Evolutionary conservation across 2,888 invertebrate species (phyloP), one percentile per base, ranked within the genome.

Genomic region (Caenorhabditis becei): DNA sequence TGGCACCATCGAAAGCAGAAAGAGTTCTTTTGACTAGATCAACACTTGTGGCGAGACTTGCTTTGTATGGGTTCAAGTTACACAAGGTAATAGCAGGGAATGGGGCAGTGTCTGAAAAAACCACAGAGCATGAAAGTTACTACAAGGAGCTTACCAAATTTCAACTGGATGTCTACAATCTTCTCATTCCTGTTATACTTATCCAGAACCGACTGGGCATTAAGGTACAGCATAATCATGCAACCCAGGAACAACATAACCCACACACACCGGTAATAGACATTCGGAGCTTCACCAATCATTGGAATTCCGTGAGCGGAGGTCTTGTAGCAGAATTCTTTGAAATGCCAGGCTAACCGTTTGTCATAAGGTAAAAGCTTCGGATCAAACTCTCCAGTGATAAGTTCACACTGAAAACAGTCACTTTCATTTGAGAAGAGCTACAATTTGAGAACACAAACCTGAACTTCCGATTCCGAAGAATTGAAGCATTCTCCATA

Each of bases 31-130:
- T 85, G 4, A 90, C 87, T 11, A 89, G 62, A 49, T 88, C 88
- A 14, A 90, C 88, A 62, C 83, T 85, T 3, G 83, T 86, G 16
- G 89, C 89, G n/a, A 87, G 61, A 54, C 87, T 87, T 2, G 87
- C 86, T 83, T 89, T 90, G 82, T 90, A 90, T 2, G 90, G 90
- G 75, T 90, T 90, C 66, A 90, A 72, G 67, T 90, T 90, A 65
- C 90, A 90, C 4, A 90, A 35, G 2, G 90, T 90, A n/a, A 90
- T 88, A 1, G 90, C 89, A 10, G 90, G 90, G 67, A 90, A 90
- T 0, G 89, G 88, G 16, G 89, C 89, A 37, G 85, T 86, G 24
- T 87, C 86, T 86, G 49, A 66, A 83, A 61, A 18, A n/a, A n/a
- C n/a, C n/a, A n/a, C n/a, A n/a, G n/a, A n/a, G n/a, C n/a, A n/a